Conservation (phyloP, 35 echinoderm and acorn worm genomes). For the Apostichopus japonicus region DNA sequence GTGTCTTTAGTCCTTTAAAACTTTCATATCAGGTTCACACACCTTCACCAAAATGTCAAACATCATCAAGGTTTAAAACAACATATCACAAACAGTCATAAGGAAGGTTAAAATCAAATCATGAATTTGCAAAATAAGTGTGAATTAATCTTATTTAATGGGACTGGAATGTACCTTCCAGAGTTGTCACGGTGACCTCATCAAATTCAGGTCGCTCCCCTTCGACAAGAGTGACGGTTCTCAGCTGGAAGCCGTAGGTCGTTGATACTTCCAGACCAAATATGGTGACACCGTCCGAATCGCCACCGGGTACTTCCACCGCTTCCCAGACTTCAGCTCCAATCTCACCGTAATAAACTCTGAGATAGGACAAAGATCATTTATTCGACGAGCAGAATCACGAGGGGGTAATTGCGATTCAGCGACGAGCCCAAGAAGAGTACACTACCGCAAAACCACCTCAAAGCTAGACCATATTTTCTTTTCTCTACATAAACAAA, state of each 20-base stretch:
- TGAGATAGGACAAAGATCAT: not conserved
- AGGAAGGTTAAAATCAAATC: no score
- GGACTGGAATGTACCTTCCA: not conserved
- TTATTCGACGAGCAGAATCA: not conserved
- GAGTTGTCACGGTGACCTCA: slow-evolving; percentile 11
- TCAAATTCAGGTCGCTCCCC: slow-evolving; percentile 25
- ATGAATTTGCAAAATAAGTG: no score
- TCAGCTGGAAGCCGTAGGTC: not conserved
- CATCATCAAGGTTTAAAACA: no score
- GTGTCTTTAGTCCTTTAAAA: no score
- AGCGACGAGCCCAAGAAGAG: no score
- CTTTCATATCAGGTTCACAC: no score
- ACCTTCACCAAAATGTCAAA: no score
- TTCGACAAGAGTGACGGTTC: not conserved
- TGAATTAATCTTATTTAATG: not conserved
- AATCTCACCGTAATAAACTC: not conserved
- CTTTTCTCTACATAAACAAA: no score
- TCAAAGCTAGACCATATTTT: no score
- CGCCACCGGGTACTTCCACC: slow-evolving; percentile 1
- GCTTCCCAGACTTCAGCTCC: not conserved
- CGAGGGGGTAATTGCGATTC: no score
- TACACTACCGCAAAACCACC: no score
- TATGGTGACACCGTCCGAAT: not conserved
- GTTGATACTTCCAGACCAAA: not conserved
- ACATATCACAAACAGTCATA: no score